Conservation (phyloP, 2,797 vertebrate species). For the Eulemur rubriventer region DNA sequence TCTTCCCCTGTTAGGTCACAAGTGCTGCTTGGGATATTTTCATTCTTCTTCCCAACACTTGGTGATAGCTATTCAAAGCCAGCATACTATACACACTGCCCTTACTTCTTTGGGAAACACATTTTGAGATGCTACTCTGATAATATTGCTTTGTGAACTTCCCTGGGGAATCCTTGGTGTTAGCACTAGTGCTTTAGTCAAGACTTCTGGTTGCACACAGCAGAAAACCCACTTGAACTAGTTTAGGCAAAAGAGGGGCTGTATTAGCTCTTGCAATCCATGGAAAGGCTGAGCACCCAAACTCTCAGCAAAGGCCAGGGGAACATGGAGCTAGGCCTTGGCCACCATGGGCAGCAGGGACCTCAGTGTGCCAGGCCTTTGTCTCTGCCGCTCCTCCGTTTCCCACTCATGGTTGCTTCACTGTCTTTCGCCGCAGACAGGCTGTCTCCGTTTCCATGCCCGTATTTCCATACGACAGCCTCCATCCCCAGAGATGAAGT, state of each 20-base stretch:
- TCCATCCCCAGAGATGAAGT: neutral
- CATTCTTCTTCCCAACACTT: neutral
- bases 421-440: neutral
- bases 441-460: neutral
- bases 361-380: neutral
- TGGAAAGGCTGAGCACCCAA: neutral
- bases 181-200: neutral
- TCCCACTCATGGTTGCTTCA: neutral
- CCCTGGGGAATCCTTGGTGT: neutral
- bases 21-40: neutral
- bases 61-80: neutral
- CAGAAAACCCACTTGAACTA: neutral
- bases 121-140: neutral
- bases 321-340: neutral
- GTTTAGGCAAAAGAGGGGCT: neutral
- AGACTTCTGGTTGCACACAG: neutral
- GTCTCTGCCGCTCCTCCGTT: neutral
- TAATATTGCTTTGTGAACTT: neutral
- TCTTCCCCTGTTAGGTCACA: neutral
- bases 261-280: neutral
- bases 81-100: neutral
- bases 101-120: neutral
- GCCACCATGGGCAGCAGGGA: neutral
- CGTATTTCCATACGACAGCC: neutral
- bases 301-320: neutral